phyloP scores from a whole-genome alignment of 2,797 vertebrate genomes.

The Octomys mimax region DNA sequence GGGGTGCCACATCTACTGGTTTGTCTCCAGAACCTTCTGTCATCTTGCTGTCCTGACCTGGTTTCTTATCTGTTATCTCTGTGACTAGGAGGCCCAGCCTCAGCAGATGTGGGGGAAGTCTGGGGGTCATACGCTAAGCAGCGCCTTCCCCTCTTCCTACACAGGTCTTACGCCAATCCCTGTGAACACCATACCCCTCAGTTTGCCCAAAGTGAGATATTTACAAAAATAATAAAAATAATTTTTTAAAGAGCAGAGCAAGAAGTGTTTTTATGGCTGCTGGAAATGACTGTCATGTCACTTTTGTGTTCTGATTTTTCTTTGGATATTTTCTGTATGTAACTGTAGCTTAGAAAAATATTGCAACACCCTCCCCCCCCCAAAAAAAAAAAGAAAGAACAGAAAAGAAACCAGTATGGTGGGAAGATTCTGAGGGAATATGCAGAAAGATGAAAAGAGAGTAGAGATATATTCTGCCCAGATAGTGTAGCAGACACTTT shows the following conservation, averaged over 20 bases:
- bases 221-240: constrained; percentile 78
- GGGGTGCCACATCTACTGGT: not conserved
- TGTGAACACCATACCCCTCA: constrained; percentile 57
- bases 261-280: constrained; percentile 69
- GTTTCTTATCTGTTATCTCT: constrained; percentile 64
- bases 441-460: not conserved
- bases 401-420: not conserved
- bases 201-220: constrained; percentile 71
- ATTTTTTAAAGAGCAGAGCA: constrained; percentile 76
- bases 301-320: constrained; percentile 79
- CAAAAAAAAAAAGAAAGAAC: not conserved
- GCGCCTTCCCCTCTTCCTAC: not conserved
- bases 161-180: not conserved
- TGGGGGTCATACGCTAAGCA: not conserved
- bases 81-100: not conserved
- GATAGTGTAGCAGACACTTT: not conserved
- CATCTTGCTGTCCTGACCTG: constrained; percentile 53
- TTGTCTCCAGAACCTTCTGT: constrained; percentile 66
- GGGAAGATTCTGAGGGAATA: not conserved
- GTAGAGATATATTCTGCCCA: not conserved
- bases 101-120: not conserved
- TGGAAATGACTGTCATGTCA: constrained; percentile 72
- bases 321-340: constrained; percentile 82
- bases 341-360: constrained; percentile 78
- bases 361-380: too few species aligned